Conservation (phyloP, 2,888 invertebrate species). For the Priocnemis perturbator region DNA sequence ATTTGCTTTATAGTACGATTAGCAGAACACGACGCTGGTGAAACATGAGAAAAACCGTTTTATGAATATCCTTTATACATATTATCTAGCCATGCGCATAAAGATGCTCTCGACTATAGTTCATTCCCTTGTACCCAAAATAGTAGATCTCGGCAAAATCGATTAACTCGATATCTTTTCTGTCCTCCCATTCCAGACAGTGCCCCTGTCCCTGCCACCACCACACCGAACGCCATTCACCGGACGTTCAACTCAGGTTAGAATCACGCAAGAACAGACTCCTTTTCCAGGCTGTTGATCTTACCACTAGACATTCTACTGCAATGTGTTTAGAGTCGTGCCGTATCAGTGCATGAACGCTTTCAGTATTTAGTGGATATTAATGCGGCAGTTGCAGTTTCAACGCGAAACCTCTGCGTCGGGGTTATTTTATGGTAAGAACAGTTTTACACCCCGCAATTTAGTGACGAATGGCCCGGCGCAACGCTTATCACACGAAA, state of each 20-base stretch:
- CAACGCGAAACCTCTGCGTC: slow-evolving; percentile 35
- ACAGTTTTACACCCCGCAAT: slow-evolving; percentile 9
- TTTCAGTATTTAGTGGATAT: slow-evolving; percentile 26
- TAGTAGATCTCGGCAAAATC: slow-evolving; percentile 55
- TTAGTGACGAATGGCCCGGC: too few relatives aligned
- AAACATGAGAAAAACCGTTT: too few relatives aligned
- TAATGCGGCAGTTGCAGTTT: slow-evolving; percentile 27
- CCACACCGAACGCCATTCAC: slow-evolving; percentile 69
- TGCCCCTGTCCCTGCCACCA: slow-evolving; percentile 68
- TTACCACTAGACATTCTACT: slow-evolving; percentile 50
- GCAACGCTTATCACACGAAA: too few relatives aligned
- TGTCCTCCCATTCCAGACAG: slow-evolving; percentile 68
- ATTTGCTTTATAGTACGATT: too few relatives aligned
- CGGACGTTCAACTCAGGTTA: slow-evolving; percentile 73
- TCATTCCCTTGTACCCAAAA: slow-evolving; percentile 22
- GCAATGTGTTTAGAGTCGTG: slow-evolving; percentile 41
- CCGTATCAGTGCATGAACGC: slow-evolving; percentile 43
- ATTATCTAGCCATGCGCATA: too few relatives aligned
- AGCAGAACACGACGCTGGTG: too few relatives aligned
- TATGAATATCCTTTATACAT: too few relatives aligned
- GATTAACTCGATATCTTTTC: slow-evolving; percentile 68
- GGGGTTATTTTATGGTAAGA: slow-evolving; percentile 31
- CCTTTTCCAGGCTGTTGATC: slow-evolving; percentile 60
- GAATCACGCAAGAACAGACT: slow-evolving; percentile 65
- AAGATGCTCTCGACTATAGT: not conserved